Conservation (phyloP, 1,140 invertebrate species). For the Trinorchestia longiramus region DNA sequence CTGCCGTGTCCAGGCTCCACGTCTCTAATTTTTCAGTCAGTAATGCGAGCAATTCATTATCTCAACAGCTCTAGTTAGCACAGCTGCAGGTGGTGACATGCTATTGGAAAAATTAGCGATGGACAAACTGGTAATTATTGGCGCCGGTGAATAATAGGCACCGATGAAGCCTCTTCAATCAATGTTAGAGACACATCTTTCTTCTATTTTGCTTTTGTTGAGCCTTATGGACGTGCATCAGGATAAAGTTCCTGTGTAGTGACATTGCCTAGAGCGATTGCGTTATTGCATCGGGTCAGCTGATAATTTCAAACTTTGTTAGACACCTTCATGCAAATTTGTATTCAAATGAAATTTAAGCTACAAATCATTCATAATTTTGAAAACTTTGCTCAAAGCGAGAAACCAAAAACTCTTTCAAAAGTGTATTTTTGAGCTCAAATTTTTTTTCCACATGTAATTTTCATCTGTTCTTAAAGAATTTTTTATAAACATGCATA, state of each 20-base stretch:
- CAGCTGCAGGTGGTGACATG: conserved; percentile 36
- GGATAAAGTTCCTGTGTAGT: background rate
- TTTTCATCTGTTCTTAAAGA: too few relatives aligned
- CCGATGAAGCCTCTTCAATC: conserved; percentile 25
- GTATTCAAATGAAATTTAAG: background rate
- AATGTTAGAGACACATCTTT: background rate
- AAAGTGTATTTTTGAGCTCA: background rate
- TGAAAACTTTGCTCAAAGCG: too few relatives aligned
- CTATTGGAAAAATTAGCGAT: conserved; percentile 44
- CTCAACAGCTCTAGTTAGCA: conserved; percentile 25
- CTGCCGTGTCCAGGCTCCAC: background rate
- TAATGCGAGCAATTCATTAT: conserved; percentile 51
- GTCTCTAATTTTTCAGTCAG: conserved; percentile 19
- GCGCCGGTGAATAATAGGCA: conserved; percentile 21
- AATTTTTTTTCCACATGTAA: too few relatives aligned
- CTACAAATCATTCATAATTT: background rate
- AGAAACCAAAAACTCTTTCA: background rate
- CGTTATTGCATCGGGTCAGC: background rate
- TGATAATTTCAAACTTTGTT: background rate
- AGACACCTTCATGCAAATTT: background rate
- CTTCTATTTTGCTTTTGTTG: background rate
- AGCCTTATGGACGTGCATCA: background rate
- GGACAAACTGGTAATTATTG: conserved; percentile 41
- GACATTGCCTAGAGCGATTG: background rate
- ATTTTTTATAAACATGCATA: too few relatives aligned